phyloP scores from a whole-genome alignment of 2,113 vertebrate species.

The Saguinus midas region DNA sequence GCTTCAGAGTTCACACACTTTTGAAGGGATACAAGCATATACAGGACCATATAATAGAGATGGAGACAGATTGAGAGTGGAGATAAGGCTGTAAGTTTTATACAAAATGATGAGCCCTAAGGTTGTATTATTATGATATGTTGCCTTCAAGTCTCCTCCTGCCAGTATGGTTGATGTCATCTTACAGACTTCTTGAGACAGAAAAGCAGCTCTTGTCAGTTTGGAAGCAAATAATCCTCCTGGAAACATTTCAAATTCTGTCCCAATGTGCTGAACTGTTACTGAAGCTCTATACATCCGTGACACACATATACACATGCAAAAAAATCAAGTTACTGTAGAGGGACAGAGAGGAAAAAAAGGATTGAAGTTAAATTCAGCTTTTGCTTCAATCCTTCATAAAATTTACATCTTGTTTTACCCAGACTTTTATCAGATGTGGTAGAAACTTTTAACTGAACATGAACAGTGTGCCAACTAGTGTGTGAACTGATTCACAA shows the following conservation, averaged over 20 bases:
- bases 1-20: neutral
- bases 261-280: neutral
- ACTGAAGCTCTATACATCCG: neutral
- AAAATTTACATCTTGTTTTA: slow-evolving; percentile 5
- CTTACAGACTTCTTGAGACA: neutral
- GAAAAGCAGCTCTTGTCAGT: neutral
- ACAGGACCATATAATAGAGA: neutral
- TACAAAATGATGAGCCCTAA: neutral
- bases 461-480: neutral
- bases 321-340: neutral
- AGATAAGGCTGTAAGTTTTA: neutral
- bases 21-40: neutral
- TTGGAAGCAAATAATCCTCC: neutral
- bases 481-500: neutral
- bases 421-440: neutral
- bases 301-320: neutral
- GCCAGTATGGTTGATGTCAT: neutral
- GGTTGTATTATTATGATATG: neutral
- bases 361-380: neutral
- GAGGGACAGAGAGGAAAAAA: neutral
- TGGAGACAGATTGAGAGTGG: neutral
- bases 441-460: neutral
- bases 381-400: neutral
- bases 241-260: neutral
- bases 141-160: neutral